Percentiles rank a stretch among this genome's conserved stretches.
These are phyloP conservation scores for Thalassophryne amazonica DNA, from an alignment of 2,797 vertebrate genomes.

Conservation along the genomic window DNA sequence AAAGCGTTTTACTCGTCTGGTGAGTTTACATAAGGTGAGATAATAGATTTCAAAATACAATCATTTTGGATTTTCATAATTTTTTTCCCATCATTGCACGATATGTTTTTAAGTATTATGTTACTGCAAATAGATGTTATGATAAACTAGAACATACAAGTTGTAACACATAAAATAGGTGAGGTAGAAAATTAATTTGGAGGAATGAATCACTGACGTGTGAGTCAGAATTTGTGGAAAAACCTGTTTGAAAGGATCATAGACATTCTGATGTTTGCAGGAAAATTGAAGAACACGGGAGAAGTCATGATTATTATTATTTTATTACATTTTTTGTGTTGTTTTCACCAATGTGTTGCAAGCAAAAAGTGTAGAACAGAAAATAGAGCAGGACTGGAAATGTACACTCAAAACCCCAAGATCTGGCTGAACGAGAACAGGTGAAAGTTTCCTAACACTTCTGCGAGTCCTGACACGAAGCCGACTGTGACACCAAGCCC, in stretches of 20 bases:
- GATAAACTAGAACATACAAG: no score
- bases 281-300: neutral
- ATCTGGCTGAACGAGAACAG: slow-evolving; percentile 55
- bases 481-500: slow-evolving; percentile 21
- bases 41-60: neutral
- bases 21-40: slow-evolving; percentile 10
- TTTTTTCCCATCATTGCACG: neutral
- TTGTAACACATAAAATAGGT: no score
- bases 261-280: neutral
- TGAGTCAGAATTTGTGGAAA: no score
- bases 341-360: neutral
- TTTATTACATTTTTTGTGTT: no score
- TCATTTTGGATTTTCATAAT: neutral
- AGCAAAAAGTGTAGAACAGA: neutral
- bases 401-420: slow-evolving; percentile 30
- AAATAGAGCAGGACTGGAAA: neutral
- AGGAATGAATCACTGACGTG: no score
- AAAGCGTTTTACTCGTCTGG: neutral
- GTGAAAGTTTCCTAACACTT: slow-evolving; percentile 44
- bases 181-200: no score
- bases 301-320: neutral
- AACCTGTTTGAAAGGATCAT: no score
- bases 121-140: no score
- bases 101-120: no score
- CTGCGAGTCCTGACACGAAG: slow-evolving; percentile 58